Percentiles rank a stretch among this genome's conserved stretches.
These are phyloP conservation scores for Copsychus sechellarum DNA, from an alignment of 2,113 vertebrate species.

Conservation along the genomic window DNA sequence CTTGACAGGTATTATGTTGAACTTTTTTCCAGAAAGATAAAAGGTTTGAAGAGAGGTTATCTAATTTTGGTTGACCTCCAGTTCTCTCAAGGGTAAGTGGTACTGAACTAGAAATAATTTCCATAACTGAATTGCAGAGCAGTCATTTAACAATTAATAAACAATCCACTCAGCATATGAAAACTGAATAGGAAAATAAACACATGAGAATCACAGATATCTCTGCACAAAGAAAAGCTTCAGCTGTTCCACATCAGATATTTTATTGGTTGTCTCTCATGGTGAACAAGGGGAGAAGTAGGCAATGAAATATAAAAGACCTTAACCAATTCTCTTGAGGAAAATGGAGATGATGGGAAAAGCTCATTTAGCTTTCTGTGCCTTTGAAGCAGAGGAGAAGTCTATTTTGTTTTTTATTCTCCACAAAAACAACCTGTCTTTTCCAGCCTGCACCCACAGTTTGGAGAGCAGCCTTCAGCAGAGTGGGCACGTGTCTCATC, in stretches of 20 bases:
- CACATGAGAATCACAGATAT: background rate
- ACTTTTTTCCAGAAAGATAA: background rate
- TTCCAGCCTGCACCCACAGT: background rate
- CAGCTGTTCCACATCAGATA: background rate
- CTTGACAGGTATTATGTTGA: background rate
- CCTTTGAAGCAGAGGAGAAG: background rate
- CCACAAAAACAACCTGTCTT: background rate
- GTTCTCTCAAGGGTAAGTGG: background rate
- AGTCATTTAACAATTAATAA: conserved; percentile 42
- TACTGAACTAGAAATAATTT: conserved; percentile 9
- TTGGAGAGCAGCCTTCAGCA: background rate
- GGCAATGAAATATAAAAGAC: background rate
- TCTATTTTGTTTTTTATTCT: background rate
- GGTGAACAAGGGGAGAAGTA: background rate
- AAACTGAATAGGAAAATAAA: conserved; percentile 8
- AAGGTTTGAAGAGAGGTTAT: background rate
- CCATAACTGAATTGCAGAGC: conserved; percentile 17
- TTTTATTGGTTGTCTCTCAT: background rate
- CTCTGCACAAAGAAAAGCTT: conserved; percentile 7
- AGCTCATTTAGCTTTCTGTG: background rate
- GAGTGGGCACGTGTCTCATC: rapidly evolving
- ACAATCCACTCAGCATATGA: background rate
- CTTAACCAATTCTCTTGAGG: background rate
- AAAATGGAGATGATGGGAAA: background rate
- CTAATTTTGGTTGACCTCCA: conserved; percentile 19